Conservation (phyloP, 2,797 vertebrate genomes). For the Clamator glandarius region DNA sequence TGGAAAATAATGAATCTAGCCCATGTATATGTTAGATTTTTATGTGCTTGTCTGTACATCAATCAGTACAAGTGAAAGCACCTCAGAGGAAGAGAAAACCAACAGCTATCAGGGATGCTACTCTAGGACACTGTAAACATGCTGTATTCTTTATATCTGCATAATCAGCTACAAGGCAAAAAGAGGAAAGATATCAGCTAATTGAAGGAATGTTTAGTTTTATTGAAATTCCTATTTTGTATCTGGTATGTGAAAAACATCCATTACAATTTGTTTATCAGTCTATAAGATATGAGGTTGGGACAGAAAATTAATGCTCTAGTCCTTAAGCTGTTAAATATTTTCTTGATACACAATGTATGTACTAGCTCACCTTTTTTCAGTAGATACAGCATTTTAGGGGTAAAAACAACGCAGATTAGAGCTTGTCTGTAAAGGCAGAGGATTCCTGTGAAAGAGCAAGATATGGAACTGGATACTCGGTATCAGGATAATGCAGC, state of each 20-base stretch:
- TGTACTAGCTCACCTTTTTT: background rate
- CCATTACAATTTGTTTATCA: background rate
- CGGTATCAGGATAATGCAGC: background rate
- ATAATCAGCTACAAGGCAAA: background rate
- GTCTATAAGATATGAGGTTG: background rate
- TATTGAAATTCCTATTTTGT: background rate
- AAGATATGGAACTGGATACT: background rate
- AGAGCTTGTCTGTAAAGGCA: background rate
- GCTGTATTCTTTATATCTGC: background rate
- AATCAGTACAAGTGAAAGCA: background rate
- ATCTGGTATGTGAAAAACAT: background rate
- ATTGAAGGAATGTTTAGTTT: background rate
- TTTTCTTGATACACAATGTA: background rate
- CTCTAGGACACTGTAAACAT: fast-evolving
- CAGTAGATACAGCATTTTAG: background rate
- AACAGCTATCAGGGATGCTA: background rate
- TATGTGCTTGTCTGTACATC: background rate
- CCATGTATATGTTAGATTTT: background rate
- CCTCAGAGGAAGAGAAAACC: background rate
- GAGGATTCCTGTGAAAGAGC: background rate
- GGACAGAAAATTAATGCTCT: background rate
- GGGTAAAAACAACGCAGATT: background rate
- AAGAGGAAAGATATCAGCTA: background rate
- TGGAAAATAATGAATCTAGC: background rate
- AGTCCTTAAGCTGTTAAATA: background rate